Percentiles rank a stretch among this genome's conserved stretches.
Evolutionary conservation across 1,140 invertebrate species (phyloP).

Genomic region (Cotesia typhae): DNA sequence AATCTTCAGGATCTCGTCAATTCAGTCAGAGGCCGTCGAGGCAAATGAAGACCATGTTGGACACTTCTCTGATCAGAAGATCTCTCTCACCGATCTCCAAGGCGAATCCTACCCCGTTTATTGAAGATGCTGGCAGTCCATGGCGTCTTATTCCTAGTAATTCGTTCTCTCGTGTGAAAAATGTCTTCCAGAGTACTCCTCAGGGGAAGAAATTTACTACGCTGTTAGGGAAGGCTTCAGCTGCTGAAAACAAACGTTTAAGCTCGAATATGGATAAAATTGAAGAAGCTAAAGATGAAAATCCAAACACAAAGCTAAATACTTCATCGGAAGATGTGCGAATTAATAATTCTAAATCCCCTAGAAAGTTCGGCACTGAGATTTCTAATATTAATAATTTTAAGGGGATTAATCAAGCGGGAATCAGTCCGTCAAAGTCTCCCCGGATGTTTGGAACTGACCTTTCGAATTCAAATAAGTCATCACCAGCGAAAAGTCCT

Average conservation of each 20-base stretch:
- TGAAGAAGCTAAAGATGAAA: constrained; percentile 9
- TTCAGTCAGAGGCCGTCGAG: constrained; percentile 31
- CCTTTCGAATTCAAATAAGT: constrained; percentile 12
- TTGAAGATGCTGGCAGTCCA: constrained; percentile 46
- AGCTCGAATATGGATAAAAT: constrained; percentile 21
- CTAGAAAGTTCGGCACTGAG: constrained; percentile 52
- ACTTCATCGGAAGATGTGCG: not conserved
- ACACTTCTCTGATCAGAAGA: constrained; percentile 50
- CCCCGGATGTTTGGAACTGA: constrained; percentile 16
- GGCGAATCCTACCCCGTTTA: constrained; percentile 19
- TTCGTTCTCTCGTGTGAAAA: constrained; percentile 48
- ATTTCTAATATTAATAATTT: constrained; percentile 46
- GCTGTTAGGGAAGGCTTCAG: constrained; percentile 18
- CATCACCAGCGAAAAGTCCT: not conserved
- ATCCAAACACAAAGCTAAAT: not conserved
- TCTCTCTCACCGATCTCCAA: constrained; percentile 54
- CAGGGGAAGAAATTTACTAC: constrained; percentile 36
- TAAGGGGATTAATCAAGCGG: not conserved
- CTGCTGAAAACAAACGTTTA: constrained; percentile 10
- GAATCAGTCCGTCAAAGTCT: not conserved
- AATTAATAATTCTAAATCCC: constrained; percentile 27
- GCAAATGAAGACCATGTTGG: constrained; percentile 40
- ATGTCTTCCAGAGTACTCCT: constrained; percentile 55
- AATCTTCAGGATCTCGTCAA: constrained; percentile 41
- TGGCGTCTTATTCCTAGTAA: constrained; percentile 44